Evolutionary conservation across 2,888 invertebrate genomes (phyloP).

Genomic region (Fabriciana adippe): DNA sequence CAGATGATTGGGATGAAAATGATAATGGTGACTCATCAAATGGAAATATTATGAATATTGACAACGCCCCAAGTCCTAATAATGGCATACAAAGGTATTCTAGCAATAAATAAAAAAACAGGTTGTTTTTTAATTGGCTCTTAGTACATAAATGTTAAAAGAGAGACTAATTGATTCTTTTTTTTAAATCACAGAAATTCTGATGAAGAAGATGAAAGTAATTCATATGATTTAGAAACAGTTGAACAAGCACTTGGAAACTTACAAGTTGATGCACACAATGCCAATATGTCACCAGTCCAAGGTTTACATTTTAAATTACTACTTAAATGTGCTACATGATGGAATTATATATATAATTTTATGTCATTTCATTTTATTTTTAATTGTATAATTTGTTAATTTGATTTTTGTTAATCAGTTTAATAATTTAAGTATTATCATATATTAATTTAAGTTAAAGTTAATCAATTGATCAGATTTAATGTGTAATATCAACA

Average conservation of each 20-base stretch:
- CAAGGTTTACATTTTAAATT: slow-evolving; percentile 57
- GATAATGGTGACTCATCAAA: slow-evolving; percentile 85
- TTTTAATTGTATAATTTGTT: too few relatives aligned
- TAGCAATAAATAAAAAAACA: too few relatives aligned
- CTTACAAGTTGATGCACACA: slow-evolving; percentile 82
- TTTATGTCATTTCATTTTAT: too few relatives aligned
- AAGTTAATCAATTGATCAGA: too few relatives aligned
- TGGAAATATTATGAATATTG: slow-evolving; percentile 85
- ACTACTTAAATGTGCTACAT: background rate
- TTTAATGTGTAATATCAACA: too few relatives aligned
- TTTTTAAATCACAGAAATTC: slow-evolving; percentile 58
- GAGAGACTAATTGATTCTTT: background rate
- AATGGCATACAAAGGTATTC: slow-evolving; percentile 67
- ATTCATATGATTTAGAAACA: slow-evolving; percentile 82
- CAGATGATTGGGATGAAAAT: slow-evolving; percentile 87
- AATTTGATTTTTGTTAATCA: too few relatives aligned
- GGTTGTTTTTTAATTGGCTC: background rate
- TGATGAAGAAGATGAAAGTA: slow-evolving; percentile 84
- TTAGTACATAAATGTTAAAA: background rate
- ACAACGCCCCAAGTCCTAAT: slow-evolving; percentile 68
- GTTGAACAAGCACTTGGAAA: slow-evolving; percentile 81
- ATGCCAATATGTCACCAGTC: slow-evolving; percentile 76
- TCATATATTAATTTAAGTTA: too few relatives aligned
- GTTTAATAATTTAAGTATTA: too few relatives aligned
- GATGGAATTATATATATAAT: too few relatives aligned